Evolutionary conservation across 2,113 vertebrate species (phyloP).

Genomic region (Esox niger): DNA sequence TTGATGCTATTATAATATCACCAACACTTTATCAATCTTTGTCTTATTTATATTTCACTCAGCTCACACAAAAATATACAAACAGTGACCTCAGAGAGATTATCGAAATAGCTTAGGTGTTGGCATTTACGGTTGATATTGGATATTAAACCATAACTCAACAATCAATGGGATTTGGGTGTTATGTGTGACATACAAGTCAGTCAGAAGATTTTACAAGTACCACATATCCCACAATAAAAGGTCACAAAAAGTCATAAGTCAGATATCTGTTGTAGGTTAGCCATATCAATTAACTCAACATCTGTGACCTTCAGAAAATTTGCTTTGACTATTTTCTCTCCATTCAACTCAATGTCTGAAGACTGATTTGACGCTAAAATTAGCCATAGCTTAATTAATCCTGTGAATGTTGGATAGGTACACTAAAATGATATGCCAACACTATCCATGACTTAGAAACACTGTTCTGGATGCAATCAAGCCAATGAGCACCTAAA

Average conservation of each 20-base stretch:
- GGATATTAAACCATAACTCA: no score
- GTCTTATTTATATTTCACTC: slow-evolving; percentile 8
- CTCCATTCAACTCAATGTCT: slow-evolving; percentile 36
- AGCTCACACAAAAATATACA: not conserved
- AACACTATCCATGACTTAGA: no score
- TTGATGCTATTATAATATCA: no score
- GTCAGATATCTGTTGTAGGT: slow-evolving; percentile 42
- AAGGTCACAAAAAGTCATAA: slow-evolving; percentile 28
- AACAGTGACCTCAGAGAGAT: slow-evolving; percentile 9
- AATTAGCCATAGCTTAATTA: slow-evolving; percentile 68
- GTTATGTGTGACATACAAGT: no score
- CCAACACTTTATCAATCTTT: not conserved
- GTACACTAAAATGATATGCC: slow-evolving; percentile 22
- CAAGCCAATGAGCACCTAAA: no score
- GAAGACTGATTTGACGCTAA: slow-evolving; percentile 42
- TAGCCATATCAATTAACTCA: slow-evolving; percentile 60
- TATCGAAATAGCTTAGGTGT: slow-evolving; percentile 1
- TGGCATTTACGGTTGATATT: not conserved
- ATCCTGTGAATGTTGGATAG: slow-evolving; percentile 54
- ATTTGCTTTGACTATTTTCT: slow-evolving; percentile 53
- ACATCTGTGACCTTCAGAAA: slow-evolving; percentile 47
- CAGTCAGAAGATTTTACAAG: no score
- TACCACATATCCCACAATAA: no score
- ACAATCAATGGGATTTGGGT: slow-evolving; percentile 2
- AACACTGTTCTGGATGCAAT: no score